A percentile compares a stretch with the other conserved stretches of the same genome.
Conservation (phyloP, 2,888 invertebrate species). For the Calliopum simillimum region DNA sequence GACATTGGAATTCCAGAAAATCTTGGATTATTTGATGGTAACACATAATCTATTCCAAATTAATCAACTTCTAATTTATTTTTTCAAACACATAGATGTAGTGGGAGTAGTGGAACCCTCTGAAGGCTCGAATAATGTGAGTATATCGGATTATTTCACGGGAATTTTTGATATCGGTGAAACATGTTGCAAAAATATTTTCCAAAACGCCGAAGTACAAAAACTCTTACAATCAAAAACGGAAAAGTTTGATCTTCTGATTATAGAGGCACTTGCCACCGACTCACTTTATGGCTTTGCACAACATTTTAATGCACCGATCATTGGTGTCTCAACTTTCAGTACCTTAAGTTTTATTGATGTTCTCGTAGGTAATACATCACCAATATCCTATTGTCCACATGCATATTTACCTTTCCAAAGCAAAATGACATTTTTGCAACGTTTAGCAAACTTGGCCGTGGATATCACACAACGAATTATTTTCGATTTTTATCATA, state of each 20-base stretch:
- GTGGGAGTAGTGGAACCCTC: no score
- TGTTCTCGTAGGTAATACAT: slow-evolving; percentile 46
- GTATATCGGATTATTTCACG: no score
- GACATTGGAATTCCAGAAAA: slow-evolving; percentile 47
- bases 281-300: slow-evolving; percentile 64
- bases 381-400: slow-evolving; percentile 52
- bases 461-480: slow-evolving; percentile 31
- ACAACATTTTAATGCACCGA: slow-evolving; percentile 60
- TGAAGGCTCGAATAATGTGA: no score
- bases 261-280: slow-evolving; percentile 63
- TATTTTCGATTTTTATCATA: slow-evolving; percentile 46
- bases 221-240: slow-evolving; percentile 52
- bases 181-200: no score
- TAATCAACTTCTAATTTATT: no score
- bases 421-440: slow-evolving; percentile 24
- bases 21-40: no score
- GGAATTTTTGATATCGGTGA: slow-evolving; percentile 31
- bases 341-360: slow-evolving; percentile 57
- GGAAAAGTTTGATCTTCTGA: slow-evolving; percentile 63
- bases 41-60: no score
- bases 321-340: slow-evolving; percentile 59
- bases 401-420: slow-evolving; percentile 43
- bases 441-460: slow-evolving; percentile 46
- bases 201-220: slow-evolving; percentile 46
- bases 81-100: background rate